Base-by-base conservation (phyloP, 1,140 invertebrate species). In the Zaprionus ghesquierei region DNA sequence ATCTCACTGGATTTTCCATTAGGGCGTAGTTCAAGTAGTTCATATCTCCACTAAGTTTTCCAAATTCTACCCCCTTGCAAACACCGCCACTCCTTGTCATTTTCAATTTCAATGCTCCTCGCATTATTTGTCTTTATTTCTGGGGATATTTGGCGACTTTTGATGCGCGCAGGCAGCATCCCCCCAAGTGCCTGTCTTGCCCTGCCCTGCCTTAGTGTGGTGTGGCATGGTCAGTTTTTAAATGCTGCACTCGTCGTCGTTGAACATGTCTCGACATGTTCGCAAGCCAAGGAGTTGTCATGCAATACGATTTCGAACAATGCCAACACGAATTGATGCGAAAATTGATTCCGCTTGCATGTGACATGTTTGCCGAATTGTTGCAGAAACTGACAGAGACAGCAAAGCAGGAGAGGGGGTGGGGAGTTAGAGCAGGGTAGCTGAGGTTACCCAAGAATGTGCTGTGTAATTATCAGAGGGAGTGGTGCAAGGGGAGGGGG, bases 311-410 rank as follows among this genome's bases (percentile, higher is more conserved):
- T 73, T 79, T 80, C 68, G 63, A 69, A 85, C 79, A 89, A 84
- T 87, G 74, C 54, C 60, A 69, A 5, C 35, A 75, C 79, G 73
- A 87, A 89, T 86, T 89, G 79, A 89, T 86, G 71, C 65, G 82
- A 85, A 85, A 89, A 89, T 89, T 89, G 84, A 89, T 89, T 89
- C 80, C 80, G 58, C 77, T 85, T 89, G 84, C 80, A 89, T 89
- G 84, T 81, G 84, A 89, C 84, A 85, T 89, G 85, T 89, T 84
- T 89, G 70, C 80, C 53, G 77, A 89, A 89, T 89, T 84, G 73
- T 84, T 84, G 79, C 63, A 77, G 62, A 59, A n/a, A 69, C 29
- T 62, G 63, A 63, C 69, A 86, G 23, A 5, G 25, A 15, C 12
- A 27, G 38, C 23, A 54, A 22, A 15, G 27, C 25, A 12, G 31